Evolutionary conservation across 1,140 invertebrate species (phyloP), one percentile per base, ranked within the genome.

Genomic region (Berghia stephanieae): DNA sequence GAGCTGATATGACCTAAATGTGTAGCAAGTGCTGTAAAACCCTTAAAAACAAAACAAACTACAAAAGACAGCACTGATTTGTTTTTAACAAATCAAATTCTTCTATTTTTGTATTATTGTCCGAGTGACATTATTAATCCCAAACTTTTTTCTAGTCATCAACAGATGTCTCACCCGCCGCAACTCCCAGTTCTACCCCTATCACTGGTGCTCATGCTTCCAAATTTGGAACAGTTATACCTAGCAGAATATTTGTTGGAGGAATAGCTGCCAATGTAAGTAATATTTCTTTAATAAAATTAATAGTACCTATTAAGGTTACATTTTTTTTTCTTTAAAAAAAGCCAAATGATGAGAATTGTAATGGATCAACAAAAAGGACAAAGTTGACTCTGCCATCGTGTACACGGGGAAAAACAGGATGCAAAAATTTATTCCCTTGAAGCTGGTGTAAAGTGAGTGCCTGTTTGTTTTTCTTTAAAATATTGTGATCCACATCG

Each of bases 191-290:
- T 75, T 82, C 81, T 34, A 87, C 85, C 24, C 84, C 85, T n/a
- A 67, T 85, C 1, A 83, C 81, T 78, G 83, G 83, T 49, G 85
- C 79, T 42, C 85, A 88, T 83, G 90, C 91, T 69, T 91, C 91
- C 3, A 92, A 91, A 78, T 92, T 88, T 85, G 91, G 91, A 40
- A 92, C 91, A 38, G 83, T 91, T 60, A 95, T 98, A 81, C 96
- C 96, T 78, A 98, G 97, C 90, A 92, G 96, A 85, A 95, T 98
- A 85, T 98, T 98, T 91, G 95, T 97, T 52, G 95, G 95, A 60
- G 96, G 96, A n/a, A 96, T 97, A 83, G 94, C 95, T 21, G 92
- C 94, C 77, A 90, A 88, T 86, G 90, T 91, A 83, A 88, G 89
- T 67, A 4, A 63, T 44, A 44, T 40, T 38, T 27, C 46, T 42